Conservation (phyloP, 2,797 vertebrate species). For the Nasua narica region DNA sequence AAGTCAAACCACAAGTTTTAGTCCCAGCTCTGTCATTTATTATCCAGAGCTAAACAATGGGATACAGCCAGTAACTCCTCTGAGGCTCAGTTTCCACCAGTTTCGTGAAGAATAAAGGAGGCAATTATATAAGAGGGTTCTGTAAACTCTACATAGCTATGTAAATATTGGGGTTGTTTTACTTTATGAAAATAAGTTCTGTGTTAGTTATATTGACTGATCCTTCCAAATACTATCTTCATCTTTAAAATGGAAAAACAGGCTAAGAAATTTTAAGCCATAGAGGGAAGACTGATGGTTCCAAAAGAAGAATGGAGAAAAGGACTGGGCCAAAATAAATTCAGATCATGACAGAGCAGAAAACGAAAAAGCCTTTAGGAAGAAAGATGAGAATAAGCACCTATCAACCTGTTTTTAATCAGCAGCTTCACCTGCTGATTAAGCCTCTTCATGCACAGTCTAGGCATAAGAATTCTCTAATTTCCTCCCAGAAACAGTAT, state of each 20-base stretch:
- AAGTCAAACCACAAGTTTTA: conserved; percentile 37
- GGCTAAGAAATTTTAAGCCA: conserved; percentile 25
- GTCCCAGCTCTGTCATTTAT: background rate
- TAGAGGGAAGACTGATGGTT: background rate
- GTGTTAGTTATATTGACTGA: background rate
- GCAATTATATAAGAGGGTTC: background rate
- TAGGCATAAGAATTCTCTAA: background rate
- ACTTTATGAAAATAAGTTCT: conserved; percentile 31
- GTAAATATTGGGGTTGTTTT: background rate
- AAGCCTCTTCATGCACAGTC: background rate
- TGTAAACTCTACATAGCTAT: background rate
- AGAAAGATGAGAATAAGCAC: background rate
- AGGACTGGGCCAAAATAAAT: conserved; percentile 40
- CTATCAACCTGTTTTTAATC: background rate
- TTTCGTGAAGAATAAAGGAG: background rate
- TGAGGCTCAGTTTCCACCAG: conserved; percentile 14
- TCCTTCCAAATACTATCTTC: conserved; percentile 9
- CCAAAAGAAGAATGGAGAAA: conserved; percentile 20
- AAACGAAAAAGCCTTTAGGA: background rate
- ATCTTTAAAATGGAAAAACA: conserved; percentile 50
- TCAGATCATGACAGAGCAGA: conserved; percentile 23
- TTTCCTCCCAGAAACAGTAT: conserved; percentile 25
- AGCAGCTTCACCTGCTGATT: conserved; percentile 41
- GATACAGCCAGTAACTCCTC: background rate
- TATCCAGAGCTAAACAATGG: background rate